Conservation (phyloP, 2,797 vertebrate genomes). For the Trematomus bernacchii region DNA sequence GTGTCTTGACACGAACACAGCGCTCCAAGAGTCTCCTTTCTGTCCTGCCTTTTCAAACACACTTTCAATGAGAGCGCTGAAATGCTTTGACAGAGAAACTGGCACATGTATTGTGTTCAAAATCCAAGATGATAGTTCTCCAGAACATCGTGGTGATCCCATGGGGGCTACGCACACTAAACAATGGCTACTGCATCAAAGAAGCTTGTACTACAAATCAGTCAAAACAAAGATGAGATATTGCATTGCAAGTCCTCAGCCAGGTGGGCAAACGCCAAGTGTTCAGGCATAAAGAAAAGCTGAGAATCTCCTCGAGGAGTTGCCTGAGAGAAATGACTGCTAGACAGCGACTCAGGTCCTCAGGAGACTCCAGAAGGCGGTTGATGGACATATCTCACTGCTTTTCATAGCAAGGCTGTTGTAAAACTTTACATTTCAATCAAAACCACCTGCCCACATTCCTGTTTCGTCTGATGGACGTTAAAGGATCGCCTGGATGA, state of each 20-base stretch:
- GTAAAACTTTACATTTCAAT: constrained; percentile 40
- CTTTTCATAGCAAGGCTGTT: not conserved
- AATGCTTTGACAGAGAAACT: constrained; percentile 56
- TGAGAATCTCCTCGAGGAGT: constrained; percentile 12
- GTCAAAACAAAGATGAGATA: constrained; percentile 49
- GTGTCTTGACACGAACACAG: constrained; percentile 60
- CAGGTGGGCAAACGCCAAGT: constrained; percentile 28
- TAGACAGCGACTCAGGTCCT: not conserved
- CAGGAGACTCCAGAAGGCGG: constrained; percentile 6
- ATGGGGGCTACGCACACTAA: constrained; percentile 16
- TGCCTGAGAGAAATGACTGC: not conserved
- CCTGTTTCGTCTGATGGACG: constrained; percentile 35
- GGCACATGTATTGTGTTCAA: constrained; percentile 59
- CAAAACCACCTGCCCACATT: constrained; percentile 59
- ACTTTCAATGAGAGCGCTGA: constrained; percentile 46
- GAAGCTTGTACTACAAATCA: constrained; percentile 36
- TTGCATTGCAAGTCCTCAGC: not conserved
- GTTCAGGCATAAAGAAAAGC: constrained; percentile 23
- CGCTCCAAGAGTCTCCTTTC: constrained; percentile 42
- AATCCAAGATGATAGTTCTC: constrained; percentile 38
- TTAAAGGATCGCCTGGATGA: constrained; percentile 18
- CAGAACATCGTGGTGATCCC: constrained; percentile 27
- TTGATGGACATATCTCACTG: constrained; percentile 16
- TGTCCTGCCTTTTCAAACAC: constrained; percentile 48
- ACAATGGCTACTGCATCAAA: constrained; percentile 47